phyloP scores from a whole-genome alignment of 1,140 invertebrate species.

The Drosophila rufa region DNA sequence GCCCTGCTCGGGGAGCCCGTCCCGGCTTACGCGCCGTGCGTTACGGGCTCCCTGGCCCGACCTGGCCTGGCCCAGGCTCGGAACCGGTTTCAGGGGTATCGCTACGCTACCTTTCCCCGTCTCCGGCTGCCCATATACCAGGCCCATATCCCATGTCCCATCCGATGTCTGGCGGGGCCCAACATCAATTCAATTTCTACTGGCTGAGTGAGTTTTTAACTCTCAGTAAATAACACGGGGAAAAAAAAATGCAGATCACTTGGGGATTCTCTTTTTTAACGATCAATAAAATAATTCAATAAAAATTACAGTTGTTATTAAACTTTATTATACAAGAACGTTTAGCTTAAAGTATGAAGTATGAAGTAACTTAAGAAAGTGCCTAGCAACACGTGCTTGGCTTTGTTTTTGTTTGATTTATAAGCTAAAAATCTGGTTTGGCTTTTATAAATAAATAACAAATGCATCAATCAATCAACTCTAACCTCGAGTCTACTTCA shows the following conservation, averaged over 20 bases:
- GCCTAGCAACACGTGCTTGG: background rate
- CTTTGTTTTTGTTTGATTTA: background rate
- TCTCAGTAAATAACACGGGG: constrained; percentile 11
- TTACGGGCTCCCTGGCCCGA: constrained; percentile 33
- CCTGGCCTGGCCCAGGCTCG: constrained; percentile 42
- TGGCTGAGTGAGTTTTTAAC: constrained; percentile 76
- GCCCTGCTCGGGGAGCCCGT: constrained; percentile 29
- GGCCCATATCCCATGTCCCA: constrained; percentile 27
- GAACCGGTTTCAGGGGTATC: constrained; percentile 55
- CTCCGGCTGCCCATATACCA: constrained; percentile 8
- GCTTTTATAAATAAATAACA: too few relatives aligned
- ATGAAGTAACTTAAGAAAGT: background rate
- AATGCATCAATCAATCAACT: too few relatives aligned
- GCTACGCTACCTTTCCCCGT: background rate
- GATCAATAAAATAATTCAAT: background rate
- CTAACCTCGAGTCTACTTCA: too few relatives aligned
- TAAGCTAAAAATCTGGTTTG: too few relatives aligned
- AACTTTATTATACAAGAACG: too few relatives aligned
- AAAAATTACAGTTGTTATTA: too few relatives aligned
- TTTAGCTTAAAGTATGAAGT: too few relatives aligned
- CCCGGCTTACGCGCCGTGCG: constrained; percentile 63
- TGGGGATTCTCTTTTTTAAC: background rate
- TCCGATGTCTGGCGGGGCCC: constrained; percentile 44
- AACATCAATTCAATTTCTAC: constrained; percentile 83
- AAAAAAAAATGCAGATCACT: constrained; percentile 2